Evolutionary conservation across 2,113 vertebrate genomes (phyloP).

Genomic region (Rostratula benghalensis): DNA sequence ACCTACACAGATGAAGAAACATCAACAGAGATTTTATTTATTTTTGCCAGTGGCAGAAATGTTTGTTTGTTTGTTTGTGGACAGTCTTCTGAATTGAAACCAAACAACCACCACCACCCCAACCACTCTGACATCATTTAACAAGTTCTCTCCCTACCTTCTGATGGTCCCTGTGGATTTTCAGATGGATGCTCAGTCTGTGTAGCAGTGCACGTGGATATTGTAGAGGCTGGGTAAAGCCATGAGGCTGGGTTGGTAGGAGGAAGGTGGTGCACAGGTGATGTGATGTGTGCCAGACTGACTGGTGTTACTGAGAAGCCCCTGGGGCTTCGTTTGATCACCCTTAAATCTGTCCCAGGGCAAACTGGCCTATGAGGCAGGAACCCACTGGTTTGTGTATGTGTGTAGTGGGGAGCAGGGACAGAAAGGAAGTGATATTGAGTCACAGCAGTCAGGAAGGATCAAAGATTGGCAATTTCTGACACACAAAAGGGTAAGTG

Average conservation of each 20-base stretch:
- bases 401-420: not conserved
- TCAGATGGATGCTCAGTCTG: not conserved
- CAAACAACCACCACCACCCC: not conserved
- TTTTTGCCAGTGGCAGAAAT: not conserved
- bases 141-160: not conserved
- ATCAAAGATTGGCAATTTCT: conserved; percentile 5
- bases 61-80: not conserved
- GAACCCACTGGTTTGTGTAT: not conserved
- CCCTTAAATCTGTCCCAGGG: not conserved
- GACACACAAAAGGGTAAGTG: not conserved
- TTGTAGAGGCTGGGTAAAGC: not conserved
- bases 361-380: not conserved
- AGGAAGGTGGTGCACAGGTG: not conserved
- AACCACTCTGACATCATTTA: fast-evolving
- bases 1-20: not conserved
- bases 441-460: not conserved
- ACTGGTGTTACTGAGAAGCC: not conserved
- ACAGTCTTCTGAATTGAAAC: not conserved
- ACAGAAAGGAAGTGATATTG: not conserved
- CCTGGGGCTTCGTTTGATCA: not conserved
- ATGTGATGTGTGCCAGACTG: not conserved
- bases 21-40: not conserved
- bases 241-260: not conserved
- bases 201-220: not conserved
- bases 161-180: not conserved